Evolutionary conservation across 2,113 vertebrate genomes (phyloP), one percentile per base, ranked within the genome.

Genomic region (Nannospalax galili): DNA sequence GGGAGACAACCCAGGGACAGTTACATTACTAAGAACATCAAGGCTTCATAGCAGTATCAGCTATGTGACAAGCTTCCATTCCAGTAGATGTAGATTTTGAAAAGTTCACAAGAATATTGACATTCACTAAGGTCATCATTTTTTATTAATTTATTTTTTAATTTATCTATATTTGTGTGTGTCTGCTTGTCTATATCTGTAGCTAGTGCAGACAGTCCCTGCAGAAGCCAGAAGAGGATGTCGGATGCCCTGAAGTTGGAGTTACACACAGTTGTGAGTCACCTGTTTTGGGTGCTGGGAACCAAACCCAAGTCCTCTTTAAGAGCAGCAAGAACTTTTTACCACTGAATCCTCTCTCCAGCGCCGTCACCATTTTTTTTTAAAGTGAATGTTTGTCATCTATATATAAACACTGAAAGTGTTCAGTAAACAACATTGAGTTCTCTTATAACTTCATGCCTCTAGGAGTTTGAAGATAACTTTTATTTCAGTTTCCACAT

Each of bases 401-500:
- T 79, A 52, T 92, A 93, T 84, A 89, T 88, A 15, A 91, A 40
- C 56, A 78, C 7, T 45, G 62, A 77, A 11, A 88, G 22, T 60
- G 7, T 73, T 91, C 28, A 48, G n/a, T 78, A 72, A n/a, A 48
- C 42, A 93, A 88, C 37, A 62, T 7, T 26, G 30, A 91, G 77
- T 93, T 93, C 69, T 64, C 35, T 78, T 86, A 77, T n/a, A 88
- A 62, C 32, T 81, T 88, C 73, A 91, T 82, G 52, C 45, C 94
- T 94, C 42, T 73, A 60, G 74, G 14, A 7, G 40, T 93, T 32
- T 95, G 42, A 85, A 88, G 78, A 84, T 95, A 94, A 22, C 37
- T 91, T 95, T 95, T 88, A 77, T 91, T 94, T 95, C 42, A 58
- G n/a, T 88, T 88, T 78, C 14, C 67, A 95, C 28, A 5, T 91